Base-by-base conservation (phyloP, 2,797 vertebrate species). In the Steatocranus sp. region DNA sequence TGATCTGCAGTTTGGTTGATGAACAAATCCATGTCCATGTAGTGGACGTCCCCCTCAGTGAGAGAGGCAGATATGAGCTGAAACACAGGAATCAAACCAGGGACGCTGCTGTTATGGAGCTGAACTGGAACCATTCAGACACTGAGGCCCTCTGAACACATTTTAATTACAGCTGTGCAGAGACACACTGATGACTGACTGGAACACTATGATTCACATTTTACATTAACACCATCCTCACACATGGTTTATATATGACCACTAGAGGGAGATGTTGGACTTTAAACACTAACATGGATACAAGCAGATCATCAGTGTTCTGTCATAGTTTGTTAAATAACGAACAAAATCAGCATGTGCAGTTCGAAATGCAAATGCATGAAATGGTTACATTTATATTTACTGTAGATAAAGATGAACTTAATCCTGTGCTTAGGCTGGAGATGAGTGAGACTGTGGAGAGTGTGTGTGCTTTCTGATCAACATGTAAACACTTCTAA, bases 261-360 rank as follows among this genome's bases (percentile, higher is more conserved):
- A 51, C n/a, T 23, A 51, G 49, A 51, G 49, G n/a, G 49, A 51
- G 49, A 51, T 7, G 10, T 11, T 50, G 49, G 49, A 2, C 49
- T 20, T 50, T 20, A 50, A 3, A 20, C 1, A 51, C 49, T 23
- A 23, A 4, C 2, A 23, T 23, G 1, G 49, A 53, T 2, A 5
- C 11, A 1, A 1, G 11, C 1, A 53, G 0, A 3, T 53, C 11
- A 0, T 0, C 50, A 14, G 0, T 25, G 1, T 25, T 20, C 50
- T 53, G 14, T 2, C 1, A 12, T 2, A 53, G 50, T 25, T 53
- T 53, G 20, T 14, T 51, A 53, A 1, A 12, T 1, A 53, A 8
- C 2, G 20, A 53, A 23, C 6, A 53, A 23, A 25, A 12, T 23
- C 11, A 53, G 20, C 50, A 25, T 8, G 50, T 2, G 11, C 20